Percentiles rank a stretch among this genome's conserved stretches.
Conservation (phyloP, 1,140 invertebrate genomes). For the Mamestra configurata region DNA sequence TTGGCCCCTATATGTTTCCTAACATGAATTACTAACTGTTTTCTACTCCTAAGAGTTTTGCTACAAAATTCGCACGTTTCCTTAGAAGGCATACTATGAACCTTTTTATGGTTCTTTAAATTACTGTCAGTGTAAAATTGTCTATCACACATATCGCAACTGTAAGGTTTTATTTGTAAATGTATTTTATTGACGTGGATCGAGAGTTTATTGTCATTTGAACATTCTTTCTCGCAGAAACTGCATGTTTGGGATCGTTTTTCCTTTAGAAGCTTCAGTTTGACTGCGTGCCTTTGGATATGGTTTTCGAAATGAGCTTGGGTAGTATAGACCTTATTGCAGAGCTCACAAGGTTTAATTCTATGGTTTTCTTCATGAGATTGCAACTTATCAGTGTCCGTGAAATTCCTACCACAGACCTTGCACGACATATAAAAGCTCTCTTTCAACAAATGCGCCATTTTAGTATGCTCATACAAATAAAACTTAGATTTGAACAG, state of each 20-base stretch:
- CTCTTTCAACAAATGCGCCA: conserved; percentile 67
- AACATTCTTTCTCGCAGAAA: conserved; percentile 79
- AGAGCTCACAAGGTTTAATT: conserved; percentile 69
- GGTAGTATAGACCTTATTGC: conserved; percentile 70
- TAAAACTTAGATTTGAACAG: conserved; percentile 76
- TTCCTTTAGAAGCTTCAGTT: conserved; percentile 61
- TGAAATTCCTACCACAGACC: conserved; percentile 69
- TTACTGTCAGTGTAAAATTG: conserved; percentile 78
- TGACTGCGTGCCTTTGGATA: conserved; percentile 72
- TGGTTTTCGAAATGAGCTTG: conserved; percentile 70
- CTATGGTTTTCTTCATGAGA: conserved; percentile 68
- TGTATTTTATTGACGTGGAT: conserved; percentile 81
- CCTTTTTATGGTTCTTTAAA: conserved; percentile 75
- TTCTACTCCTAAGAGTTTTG: conserved; percentile 73
- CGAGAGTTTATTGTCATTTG: conserved; percentile 76
- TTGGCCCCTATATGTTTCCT: conserved; percentile 79
- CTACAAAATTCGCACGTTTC: conserved; percentile 77
- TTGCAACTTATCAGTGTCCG: conserved; percentile 60
- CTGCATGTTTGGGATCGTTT: conserved; percentile 70
- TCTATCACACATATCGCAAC: conserved; percentile 81
- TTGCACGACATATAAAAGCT: conserved; percentile 61
- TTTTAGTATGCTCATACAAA: conserved; percentile 76
- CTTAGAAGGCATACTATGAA: conserved; percentile 70
- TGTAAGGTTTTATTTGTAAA: conserved; percentile 83
- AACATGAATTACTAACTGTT: conserved; percentile 76